Conservation (phyloP, 1,140 invertebrate species). For the Orchestia grillus region DNA sequence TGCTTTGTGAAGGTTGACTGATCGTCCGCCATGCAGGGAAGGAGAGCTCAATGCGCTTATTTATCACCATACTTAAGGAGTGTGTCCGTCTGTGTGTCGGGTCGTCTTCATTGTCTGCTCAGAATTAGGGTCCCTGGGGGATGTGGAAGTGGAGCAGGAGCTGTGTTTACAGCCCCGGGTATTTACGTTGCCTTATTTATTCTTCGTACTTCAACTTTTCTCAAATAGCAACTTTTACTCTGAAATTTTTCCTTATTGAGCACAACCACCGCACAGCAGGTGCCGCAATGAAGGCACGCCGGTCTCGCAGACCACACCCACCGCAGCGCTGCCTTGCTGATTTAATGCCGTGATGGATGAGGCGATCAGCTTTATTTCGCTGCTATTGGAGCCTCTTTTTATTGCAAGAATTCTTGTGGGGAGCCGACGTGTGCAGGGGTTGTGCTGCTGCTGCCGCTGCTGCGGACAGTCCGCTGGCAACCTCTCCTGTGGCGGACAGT, state of each 20-base stretch:
- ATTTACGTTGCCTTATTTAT: not conserved
- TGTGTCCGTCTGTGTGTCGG: not conserved
- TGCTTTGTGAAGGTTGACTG: not conserved
- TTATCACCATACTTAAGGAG: not conserved
- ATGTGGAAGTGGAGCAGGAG: not conserved
- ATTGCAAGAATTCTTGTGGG: too few species aligned
- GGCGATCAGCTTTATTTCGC: too few species aligned
- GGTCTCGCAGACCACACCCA: too few species aligned
- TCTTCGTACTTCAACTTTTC: not conserved
- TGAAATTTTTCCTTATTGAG: not conserved
- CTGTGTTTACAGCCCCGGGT: not conserved
- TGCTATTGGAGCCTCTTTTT: too few species aligned
- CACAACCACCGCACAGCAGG: not conserved
- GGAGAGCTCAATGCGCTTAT: not conserved
- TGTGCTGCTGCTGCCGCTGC: too few species aligned
- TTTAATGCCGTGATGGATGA: too few species aligned
- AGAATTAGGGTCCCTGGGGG: not conserved
- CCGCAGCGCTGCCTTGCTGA: too few species aligned
- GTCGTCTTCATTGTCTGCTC: not conserved
- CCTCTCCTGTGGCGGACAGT: too few species aligned
- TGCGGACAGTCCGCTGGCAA: too few species aligned
- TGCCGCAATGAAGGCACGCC: too few species aligned
- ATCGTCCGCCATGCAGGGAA: not conserved
- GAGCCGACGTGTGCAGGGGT: too few species aligned
- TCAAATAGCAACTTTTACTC: not conserved